Conservation (phyloP, 2,797 vertebrate genomes). For the Zalophus californianus region DNA sequence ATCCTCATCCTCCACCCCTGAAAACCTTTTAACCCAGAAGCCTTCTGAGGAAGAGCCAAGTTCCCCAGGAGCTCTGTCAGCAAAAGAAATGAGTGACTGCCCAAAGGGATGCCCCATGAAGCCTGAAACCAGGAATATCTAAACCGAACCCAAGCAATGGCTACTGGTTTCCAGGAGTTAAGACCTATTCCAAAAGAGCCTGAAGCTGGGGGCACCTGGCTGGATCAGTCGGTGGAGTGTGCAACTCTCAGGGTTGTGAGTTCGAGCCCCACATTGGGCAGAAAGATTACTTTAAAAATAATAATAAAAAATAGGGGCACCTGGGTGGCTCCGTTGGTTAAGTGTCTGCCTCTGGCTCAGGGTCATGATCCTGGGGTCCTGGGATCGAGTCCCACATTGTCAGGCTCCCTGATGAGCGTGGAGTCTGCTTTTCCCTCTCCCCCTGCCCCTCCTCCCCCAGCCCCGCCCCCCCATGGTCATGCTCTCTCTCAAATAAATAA, state of each 20-base stretch:
- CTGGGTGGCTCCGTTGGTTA: no score
- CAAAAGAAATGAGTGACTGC: neutral
- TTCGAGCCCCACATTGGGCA: neutral
- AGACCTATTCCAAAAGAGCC: no score
- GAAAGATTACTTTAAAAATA: neutral
- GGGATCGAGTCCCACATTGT: no score
- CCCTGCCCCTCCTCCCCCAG: no score
- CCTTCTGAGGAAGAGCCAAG: neutral
- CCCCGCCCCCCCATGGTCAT: no score
- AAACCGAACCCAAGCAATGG: rapidly evolving
- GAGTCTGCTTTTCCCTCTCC: no score
- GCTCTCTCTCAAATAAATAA: no score
- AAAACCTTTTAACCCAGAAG: neutral
- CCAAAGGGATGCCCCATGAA: no score
- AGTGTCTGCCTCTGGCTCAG: no score
- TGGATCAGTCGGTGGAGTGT: neutral
- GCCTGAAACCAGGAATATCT: neutral
- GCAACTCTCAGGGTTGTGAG: neutral
- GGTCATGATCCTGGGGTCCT: no score
- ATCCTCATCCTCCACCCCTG: neutral
- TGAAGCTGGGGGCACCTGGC: neutral
- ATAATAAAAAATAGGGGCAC: neutral
- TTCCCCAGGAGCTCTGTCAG: neutral
- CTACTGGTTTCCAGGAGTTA: neutral
- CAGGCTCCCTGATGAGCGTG: no score